Evolutionary conservation across 2,797 vertebrate species (phyloP).

Genomic region (Steatocranus sp.): DNA sequence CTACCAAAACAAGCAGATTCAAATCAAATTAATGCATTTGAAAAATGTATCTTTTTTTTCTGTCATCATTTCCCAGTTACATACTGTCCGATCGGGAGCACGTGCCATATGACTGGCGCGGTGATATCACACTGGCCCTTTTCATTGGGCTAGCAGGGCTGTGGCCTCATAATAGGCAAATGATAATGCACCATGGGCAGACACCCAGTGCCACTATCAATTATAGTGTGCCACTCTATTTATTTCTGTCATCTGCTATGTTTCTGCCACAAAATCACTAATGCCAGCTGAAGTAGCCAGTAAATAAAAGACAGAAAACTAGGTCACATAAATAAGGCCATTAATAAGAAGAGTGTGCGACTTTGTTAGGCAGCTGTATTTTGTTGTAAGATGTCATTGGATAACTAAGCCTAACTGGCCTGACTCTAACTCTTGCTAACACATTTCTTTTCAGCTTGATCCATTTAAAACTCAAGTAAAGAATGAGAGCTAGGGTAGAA

Average conservation of each 20-base stretch:
- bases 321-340: constrained; percentile 7
- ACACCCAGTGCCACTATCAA: constrained; percentile 11
- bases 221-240: constrained; percentile 5
- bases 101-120: constrained; percentile 11
- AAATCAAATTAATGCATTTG: constrained; percentile 38
- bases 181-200: constrained; percentile 27
- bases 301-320: neutral
- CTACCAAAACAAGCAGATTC: constrained; percentile 47
- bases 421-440: neutral
- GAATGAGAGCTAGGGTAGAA: neutral
- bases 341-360: neutral
- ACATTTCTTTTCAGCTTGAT: neutral
- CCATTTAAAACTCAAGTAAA: neutral
- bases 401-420: neutral
- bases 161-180: constrained; percentile 23
- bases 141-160: constrained; percentile 13
- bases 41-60: constrained; percentile 29
- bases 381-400: neutral
- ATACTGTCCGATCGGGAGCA: neutral
- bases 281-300: constrained; percentile 5
- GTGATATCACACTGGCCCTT: neutral
- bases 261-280: constrained; percentile 34
- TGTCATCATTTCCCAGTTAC: constrained; percentile 1
- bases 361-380: neutral
- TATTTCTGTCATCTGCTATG: constrained; percentile 12